Percentiles rank a stretch among this genome's conserved stretches.
Evolutionary conservation across 2,113 vertebrate genomes (phyloP).

Genomic region (Bucco capensis): DNA sequence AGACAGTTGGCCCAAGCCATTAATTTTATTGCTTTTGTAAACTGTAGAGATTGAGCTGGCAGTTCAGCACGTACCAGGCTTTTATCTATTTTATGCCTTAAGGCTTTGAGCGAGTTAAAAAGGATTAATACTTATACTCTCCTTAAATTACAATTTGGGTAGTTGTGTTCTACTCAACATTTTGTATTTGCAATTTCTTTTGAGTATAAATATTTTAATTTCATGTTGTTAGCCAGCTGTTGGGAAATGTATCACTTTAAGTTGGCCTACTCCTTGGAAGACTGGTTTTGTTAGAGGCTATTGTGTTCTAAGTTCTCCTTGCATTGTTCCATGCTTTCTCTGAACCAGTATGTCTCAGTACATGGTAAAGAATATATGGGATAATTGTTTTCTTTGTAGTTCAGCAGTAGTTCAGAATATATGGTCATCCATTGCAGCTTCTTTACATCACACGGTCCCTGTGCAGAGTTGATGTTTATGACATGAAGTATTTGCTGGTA

Average conservation of each 20-base stretch:
- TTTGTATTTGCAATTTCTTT: neutral
- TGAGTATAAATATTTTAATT: neutral
- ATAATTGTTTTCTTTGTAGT: neutral
- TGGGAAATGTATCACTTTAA: neutral
- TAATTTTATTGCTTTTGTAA: neutral
- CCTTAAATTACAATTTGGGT: neutral
- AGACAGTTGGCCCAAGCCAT: neutral
- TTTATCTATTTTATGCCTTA: neutral
- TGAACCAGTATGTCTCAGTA: neutral
- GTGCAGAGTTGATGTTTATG: neutral
- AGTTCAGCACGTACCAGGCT: neutral
- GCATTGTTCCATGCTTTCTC: neutral
- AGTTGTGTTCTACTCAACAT: neutral
- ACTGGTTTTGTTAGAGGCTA: neutral
- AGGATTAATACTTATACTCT: neutral
- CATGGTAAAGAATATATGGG: neutral
- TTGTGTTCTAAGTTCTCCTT: neutral
- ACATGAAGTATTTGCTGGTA: neutral
- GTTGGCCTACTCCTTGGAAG: neutral
- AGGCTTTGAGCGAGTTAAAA: neutral
- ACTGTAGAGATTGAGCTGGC: neutral
- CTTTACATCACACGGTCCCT: neutral
- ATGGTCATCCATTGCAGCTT: neutral
- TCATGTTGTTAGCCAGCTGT: neutral
- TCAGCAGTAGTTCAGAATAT: neutral